These are phyloP conservation scores for Pachydiplax longipennis DNA, from an alignment of 2,888 invertebrate species.

Conservation along the genomic window DNA sequence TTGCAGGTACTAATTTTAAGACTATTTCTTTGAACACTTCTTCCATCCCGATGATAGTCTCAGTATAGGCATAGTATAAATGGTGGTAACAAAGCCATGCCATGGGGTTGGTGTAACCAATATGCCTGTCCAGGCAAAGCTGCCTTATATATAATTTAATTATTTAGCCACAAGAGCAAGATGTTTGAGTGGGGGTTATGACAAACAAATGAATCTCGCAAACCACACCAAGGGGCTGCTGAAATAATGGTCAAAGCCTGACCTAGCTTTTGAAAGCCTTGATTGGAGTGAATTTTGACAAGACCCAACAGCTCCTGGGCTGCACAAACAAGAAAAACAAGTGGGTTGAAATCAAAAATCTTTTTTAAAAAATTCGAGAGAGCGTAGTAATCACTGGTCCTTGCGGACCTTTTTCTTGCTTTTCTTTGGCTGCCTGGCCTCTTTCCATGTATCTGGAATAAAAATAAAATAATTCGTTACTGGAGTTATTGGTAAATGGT, in stretches of 20 bases:
- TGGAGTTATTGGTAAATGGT: too few species aligned
- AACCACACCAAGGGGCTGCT: slow-evolving; percentile 31
- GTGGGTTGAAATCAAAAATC: slow-evolving; percentile 15
- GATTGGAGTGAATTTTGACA: slow-evolving; percentile 36
- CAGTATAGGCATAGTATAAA: slow-evolving; percentile 3
- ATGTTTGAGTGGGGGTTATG: background rate
- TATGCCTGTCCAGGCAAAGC: slow-evolving; percentile 14
- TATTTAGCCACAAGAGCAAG: slow-evolving; percentile 28
- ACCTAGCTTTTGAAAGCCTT: slow-evolving; percentile 21
- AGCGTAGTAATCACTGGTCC: slow-evolving; percentile 65
- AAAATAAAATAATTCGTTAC: background rate
- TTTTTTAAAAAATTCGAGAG: background rate
- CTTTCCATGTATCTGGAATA: slow-evolving; percentile 75
- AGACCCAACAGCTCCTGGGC: slow-evolving; percentile 34
- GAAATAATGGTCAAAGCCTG: background rate
- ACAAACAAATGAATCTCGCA: slow-evolving; percentile 43
- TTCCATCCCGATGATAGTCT: slow-evolving; percentile 38
- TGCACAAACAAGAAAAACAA: slow-evolving; percentile 23
- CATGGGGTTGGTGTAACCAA: background rate
- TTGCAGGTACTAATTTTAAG: slow-evolving; percentile 42
- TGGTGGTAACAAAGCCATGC: slow-evolving; percentile 1
- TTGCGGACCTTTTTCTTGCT: slow-evolving; percentile 80
- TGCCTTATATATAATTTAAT: background rate
- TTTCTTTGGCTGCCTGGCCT: slow-evolving; percentile 76
- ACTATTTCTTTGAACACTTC: slow-evolving; percentile 43